Base-by-base conservation (phyloP, 30 jellyfish, hydroid and myxozoan species). In the Rhopilema esculentum region DNA sequence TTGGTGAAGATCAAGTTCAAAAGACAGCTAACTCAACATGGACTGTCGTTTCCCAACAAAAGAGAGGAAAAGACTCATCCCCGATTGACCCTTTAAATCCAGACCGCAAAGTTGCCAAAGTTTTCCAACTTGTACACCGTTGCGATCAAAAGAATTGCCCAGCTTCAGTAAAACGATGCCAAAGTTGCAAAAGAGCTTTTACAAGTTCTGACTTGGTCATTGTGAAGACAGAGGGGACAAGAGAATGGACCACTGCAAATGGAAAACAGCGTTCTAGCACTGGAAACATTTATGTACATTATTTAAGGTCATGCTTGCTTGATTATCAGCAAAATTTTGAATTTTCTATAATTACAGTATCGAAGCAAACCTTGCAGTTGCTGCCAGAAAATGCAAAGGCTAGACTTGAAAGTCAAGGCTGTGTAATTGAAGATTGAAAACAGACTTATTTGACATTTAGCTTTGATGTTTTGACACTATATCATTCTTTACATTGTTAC, bases 61-160 rank as follows among this genome's bases (percentile, higher is more conserved):
- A 61, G 68, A 66, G 61, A 53, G 29, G 62, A 31, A 32, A 79
- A 29, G 89, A 27, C 27, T 40, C 22, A 26, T 18, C 24, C 19
- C 50, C 31, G 32, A 79, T 53, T 83, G 89, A 79, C 65, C 79
- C 80, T 22, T 61, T 79, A 83, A 62, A 79, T 63, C 89, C 89
- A 9, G 31, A 23, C 27, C 48, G 89, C 48, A 31, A 57, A 18
- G 57, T 26, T 17, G 66, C 23, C 25, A 52, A 79, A 30, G 53
- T 16, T 17, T 82, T 23, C 87, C 67, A 21, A 19, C 23, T 66
- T 17, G 91, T 66, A 52, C 91, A 65, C 74, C 27, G 91, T 24
- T 16, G 27, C n/a, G 91, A 82, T 70, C 20, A 17, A 20, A 66
- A 48, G 30, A 84, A 74, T 40, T 87, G 71, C 82, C 96, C 96